Conservation (phyloP, 1,140 invertebrate species). For the Druon quercuslanigerum region DNA sequence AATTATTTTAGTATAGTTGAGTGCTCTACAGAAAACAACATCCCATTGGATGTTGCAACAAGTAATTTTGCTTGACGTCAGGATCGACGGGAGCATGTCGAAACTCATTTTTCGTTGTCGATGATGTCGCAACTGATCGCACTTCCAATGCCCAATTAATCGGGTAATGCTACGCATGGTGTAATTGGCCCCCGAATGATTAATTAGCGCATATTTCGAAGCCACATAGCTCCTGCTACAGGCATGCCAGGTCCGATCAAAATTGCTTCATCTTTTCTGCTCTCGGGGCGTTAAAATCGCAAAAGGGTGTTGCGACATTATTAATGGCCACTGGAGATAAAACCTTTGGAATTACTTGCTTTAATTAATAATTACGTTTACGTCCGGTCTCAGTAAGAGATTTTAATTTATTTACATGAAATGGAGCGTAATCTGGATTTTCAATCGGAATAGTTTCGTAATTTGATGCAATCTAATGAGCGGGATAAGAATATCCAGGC, state of each 20-base stretch:
- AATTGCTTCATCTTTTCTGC: conserved; percentile 25
- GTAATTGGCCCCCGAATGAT: conserved; percentile 45
- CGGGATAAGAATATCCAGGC: not conserved
- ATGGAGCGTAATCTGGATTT: not conserved
- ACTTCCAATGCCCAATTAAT: conserved; percentile 19
- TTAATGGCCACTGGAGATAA: no score
- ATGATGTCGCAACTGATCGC: conserved; percentile 11
- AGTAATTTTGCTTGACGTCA: conserved; percentile 33
- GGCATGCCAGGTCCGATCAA: conserved; percentile 33
- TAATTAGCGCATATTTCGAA: conserved; percentile 44
- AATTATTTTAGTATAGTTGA: no score
- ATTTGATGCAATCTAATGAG: not conserved
- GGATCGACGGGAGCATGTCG: not conserved
- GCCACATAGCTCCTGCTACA: conserved; percentile 35
- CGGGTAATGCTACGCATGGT: conserved; percentile 9
- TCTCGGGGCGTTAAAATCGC: no score
- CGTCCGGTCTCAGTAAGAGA: no score
- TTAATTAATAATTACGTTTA: no score
- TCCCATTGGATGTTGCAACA: conserved; percentile 11
- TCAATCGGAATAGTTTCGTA: not conserved
- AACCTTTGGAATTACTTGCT: no score
- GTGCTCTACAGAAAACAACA: not conserved
- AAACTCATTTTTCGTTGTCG: conserved; percentile 38
- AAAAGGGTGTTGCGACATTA: no score
- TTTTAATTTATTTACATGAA: no score